Evolutionary conservation across 2,888 invertebrate species (phyloP).

Genomic region (Xiphydria camelus): DNA sequence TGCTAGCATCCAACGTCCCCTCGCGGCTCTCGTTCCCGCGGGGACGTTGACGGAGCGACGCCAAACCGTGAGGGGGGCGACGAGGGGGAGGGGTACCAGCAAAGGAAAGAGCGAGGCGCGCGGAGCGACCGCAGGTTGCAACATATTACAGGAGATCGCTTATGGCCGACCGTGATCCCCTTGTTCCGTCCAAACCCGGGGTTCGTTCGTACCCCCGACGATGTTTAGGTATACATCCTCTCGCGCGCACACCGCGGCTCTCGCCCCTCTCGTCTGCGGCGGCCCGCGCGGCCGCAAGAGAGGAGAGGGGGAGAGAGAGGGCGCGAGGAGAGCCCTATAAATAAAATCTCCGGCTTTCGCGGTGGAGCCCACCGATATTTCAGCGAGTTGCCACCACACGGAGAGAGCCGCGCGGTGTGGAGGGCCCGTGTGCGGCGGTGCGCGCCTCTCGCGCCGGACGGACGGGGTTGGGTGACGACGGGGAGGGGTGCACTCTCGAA

Average conservation of each 20-base stretch:
- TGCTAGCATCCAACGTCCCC: not conserved
- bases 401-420: constrained; percentile 16
- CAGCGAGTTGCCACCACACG: constrained; percentile 22
- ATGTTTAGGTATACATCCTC: too few relatives aligned
- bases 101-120: too few relatives aligned
- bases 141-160: constrained; percentile 41
- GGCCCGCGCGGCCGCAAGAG: constrained; percentile 29
- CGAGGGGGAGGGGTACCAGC: too few relatives aligned
- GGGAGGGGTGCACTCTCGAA: constrained; percentile 24
- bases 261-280: constrained; percentile 18
- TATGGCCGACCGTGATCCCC: constrained; percentile 30
- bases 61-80: too few relatives aligned
- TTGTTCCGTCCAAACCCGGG: too few relatives aligned
- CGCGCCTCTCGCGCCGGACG: constrained; percentile 7
- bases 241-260: constrained; percentile 25
- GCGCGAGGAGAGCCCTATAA: constrained; percentile 37
- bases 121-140: constrained; percentile 38
- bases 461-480: constrained; percentile 9
- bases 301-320: constrained; percentile 23
- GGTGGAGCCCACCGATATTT: constrained; percentile 32
- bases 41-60: too few relatives aligned
- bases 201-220: too few relatives aligned
- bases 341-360: constrained; percentile 40
- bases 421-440: not conserved
- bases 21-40: not conserved